phyloP scores from a whole-genome alignment of 2,888 invertebrate genomes.

The Pyrgus malvae region DNA sequence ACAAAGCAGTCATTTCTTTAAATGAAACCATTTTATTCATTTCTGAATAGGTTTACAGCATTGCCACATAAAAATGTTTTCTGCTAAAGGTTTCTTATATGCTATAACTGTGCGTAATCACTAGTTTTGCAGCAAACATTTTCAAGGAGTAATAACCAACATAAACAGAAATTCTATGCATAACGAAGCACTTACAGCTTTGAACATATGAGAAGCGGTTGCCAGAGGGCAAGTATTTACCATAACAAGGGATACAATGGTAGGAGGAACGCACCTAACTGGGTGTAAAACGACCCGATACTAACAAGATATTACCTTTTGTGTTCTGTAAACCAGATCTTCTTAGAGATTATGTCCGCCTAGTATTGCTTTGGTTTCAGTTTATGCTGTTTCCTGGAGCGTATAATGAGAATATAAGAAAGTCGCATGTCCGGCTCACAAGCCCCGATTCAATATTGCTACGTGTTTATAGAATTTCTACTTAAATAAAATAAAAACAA shows the following conservation, averaged over 20 bases:
- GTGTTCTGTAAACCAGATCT: slow-evolving; percentile 35
- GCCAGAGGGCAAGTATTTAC: slow-evolving; percentile 62
- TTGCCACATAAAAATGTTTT: no score
- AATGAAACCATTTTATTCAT: no score
- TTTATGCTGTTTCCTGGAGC: slow-evolving; percentile 17
- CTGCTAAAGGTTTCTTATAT: no score
- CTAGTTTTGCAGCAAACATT: neutral
- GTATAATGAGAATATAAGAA: slow-evolving; percentile 18
- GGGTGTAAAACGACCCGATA: slow-evolving; percentile 66
- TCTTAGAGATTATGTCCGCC: slow-evolving; percentile 23
- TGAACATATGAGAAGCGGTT: slow-evolving; percentile 34
- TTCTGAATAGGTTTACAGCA: no score
- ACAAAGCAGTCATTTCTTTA: no score
- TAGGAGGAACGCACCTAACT: slow-evolving; percentile 55
- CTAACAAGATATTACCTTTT: slow-evolving; percentile 42
- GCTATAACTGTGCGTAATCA: neutral
- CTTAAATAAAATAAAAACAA: no score
- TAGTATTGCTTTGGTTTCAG: slow-evolving; percentile 23
- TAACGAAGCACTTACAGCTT: slow-evolving; percentile 13
- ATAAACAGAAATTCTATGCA: slow-evolving; percentile 4
- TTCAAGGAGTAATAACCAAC: slow-evolving; percentile 1
- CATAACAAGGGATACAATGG: slow-evolving; percentile 66
- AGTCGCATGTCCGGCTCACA: neutral
- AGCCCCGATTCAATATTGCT: no score
- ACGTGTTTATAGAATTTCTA: no score